Evolutionary conservation across 2,888 invertebrate species (phyloP).

Genomic region (Lepidocyrtoides sp.): DNA sequence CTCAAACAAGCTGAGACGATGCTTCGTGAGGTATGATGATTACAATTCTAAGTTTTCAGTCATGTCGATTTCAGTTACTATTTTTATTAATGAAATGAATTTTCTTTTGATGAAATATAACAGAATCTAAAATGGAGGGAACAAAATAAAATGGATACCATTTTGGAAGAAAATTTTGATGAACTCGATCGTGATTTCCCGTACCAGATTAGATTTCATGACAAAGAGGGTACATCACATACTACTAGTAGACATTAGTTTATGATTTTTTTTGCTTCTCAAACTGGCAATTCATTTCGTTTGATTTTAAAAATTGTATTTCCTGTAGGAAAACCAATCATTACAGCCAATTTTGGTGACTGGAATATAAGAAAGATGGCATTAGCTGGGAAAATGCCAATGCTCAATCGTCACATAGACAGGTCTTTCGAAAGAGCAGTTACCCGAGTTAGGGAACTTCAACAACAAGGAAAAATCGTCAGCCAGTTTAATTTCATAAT

Average conservation of each 20-base stretch:
- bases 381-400: background rate
- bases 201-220: slow-evolving; percentile 54
- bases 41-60: too few species aligned
- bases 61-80: too few species aligned
- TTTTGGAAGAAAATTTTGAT: slow-evolving; percentile 59
- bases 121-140: slow-evolving; percentile 64
- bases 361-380: slow-evolving; percentile 60
- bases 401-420: slow-evolving; percentile 58
- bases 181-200: slow-evolving; percentile 64
- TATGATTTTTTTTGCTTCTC: background rate
- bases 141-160: slow-evolving; percentile 56
- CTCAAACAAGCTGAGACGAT: slow-evolving; percentile 42
- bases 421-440: slow-evolving; percentile 54
- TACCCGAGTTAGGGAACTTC: slow-evolving; percentile 7
- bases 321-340: slow-evolving; percentile 49
- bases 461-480: slow-evolving; percentile 58
- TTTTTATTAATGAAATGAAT: background rate
- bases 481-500: slow-evolving; percentile 58
- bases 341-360: slow-evolving; percentile 50
- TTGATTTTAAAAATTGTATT: slow-evolving; percentile 10
- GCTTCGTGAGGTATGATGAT: slow-evolving; percentile 64
- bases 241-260: too few species aligned
- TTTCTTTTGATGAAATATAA: background rate
- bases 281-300: too few species aligned
- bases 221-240: slow-evolving; percentile 52